phyloP scores from a whole-genome alignment of 2,113 vertebrate species.

The Microcebus griseorufus region DNA sequence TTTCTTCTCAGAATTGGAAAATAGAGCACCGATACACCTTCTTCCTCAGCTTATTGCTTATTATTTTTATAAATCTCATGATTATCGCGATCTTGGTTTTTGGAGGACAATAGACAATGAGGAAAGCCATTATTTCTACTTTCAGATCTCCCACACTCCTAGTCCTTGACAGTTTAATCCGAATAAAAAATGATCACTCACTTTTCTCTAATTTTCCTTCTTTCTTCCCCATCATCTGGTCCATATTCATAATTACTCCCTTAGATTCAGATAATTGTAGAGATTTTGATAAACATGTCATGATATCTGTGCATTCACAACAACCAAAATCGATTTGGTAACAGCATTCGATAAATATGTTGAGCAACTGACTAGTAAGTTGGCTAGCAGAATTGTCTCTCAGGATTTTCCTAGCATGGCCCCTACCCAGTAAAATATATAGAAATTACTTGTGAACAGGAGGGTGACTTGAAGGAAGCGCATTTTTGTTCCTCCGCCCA shows the following conservation, averaged over 20 bases:
- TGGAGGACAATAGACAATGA: background rate
- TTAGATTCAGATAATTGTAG: background rate
- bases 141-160: background rate
- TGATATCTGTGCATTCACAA: background rate
- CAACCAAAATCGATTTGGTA: background rate
- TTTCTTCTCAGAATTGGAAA: background rate
- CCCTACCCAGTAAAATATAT: background rate
- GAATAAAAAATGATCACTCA: background rate
- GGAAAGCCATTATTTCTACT: background rate
- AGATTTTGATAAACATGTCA: background rate
- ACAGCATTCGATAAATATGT: background rate
- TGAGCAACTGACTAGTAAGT: background rate
- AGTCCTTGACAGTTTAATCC: background rate
- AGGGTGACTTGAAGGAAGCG: background rate
- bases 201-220: background rate
- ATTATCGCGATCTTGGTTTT: background rate
- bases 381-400: background rate
- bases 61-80: background rate
- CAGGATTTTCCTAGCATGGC: background rate
- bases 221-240: background rate
- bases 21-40: background rate
- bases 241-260: background rate
- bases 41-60: background rate
- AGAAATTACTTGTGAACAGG: slow-evolving; percentile 4
- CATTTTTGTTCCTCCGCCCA: background rate